Percentiles rank a stretch among this genome's conserved stretches.
phyloP scores from a whole-genome alignment of 2,113 vertebrate genomes.

The Oophaga pumilio region DNA sequence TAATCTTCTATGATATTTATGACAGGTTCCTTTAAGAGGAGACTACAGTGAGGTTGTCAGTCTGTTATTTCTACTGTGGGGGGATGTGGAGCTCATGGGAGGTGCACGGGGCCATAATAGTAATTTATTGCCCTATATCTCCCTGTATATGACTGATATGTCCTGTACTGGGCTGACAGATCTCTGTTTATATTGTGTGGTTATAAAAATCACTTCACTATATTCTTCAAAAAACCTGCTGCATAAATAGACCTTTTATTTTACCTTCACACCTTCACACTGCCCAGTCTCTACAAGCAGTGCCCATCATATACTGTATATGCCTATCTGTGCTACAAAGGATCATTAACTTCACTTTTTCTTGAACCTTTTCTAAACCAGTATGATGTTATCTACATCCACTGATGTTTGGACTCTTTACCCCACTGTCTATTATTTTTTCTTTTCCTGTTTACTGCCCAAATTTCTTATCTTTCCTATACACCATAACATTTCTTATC shows the following conservation, averaged over 20 bases:
- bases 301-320: not conserved
- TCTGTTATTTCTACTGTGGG: not conserved
- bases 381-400: not conserved
- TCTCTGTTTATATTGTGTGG: not conserved
- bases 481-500: not conserved
- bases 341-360: not conserved
- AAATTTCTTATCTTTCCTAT: not conserved
- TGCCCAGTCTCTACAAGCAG: not conserved
- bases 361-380: not conserved
- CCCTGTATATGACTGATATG: not conserved
- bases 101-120: not conserved
- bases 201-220: not conserved
- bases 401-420: not conserved
- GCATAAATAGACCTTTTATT: not conserved
- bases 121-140: slow-evolving; percentile 12
- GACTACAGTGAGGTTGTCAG: not conserved
- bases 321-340: not conserved
- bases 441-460: not conserved
- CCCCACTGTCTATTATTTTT: not conserved
- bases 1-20: not conserved
- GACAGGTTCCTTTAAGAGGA: not conserved
- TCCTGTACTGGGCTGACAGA: not conserved
- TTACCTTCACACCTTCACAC: not conserved
- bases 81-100: not conserved
- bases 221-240: not conserved